Conservation (phyloP, 2,113 vertebrate genomes). For the Colius striatus region DNA sequence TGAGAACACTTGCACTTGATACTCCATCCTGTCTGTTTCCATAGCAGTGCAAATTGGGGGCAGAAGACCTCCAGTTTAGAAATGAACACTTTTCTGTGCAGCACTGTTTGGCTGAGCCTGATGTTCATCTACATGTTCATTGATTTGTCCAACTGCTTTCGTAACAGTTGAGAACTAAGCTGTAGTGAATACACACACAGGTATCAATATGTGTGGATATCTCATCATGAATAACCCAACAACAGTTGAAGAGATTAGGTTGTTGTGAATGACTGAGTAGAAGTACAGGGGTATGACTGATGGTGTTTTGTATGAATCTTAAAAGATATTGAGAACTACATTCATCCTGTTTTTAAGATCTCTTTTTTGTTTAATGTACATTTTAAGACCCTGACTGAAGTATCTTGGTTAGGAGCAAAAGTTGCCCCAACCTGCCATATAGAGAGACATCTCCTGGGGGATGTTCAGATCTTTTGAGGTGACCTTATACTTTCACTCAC, state of each 20-base stretch:
- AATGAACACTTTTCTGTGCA: background rate
- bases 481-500: background rate
- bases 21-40: background rate
- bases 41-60: background rate
- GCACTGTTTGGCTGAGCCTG: background rate
- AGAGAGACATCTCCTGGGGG: background rate
- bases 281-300: background rate
- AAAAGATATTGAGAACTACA: background rate
- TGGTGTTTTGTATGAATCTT: background rate
- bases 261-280: background rate
- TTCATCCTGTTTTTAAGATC: background rate
- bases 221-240: background rate
- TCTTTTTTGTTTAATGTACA: background rate
- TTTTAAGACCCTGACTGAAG: background rate
- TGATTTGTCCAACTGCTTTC: background rate
- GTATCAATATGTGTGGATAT: background rate
- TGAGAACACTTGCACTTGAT: constrained; percentile 15
- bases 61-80: background rate
- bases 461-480: background rate
- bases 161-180: background rate
- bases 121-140: background rate
- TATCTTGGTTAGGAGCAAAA: background rate
- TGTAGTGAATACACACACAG: background rate
- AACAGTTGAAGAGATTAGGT: background rate
- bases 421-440: background rate